A percentile compares a stretch with the other conserved stretches of the same genome.
Conservation (phyloP, 35 echinoderm and acorn worm genomes). For the Diadema setosum region DNA sequence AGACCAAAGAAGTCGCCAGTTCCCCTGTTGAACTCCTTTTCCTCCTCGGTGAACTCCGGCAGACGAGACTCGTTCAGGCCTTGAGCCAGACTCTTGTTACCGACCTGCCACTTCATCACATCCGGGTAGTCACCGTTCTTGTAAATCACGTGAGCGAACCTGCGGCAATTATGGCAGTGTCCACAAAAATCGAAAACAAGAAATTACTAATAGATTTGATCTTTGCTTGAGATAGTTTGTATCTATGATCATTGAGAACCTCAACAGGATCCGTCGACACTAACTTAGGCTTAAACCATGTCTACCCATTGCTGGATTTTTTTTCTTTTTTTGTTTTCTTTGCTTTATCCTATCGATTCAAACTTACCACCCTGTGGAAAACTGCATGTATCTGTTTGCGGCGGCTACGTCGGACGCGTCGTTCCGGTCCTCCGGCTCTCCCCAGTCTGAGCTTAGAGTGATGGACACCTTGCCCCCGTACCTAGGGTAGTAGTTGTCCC, state of each 20-base stretch:
- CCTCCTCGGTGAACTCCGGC: constrained; percentile 82
- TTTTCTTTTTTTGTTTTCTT: no score
- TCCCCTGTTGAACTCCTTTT: constrained; percentile 74
- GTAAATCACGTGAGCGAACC: constrained; percentile 93
- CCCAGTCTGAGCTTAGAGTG: constrained; percentile 83
- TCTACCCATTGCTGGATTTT: no score
- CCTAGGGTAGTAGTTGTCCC: constrained; percentile 62
- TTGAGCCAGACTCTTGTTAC: constrained; percentile 84
- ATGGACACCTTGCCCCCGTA: constrained; percentile 67
- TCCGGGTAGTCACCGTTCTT: constrained; percentile 95
- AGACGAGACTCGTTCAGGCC: constrained; percentile 67
- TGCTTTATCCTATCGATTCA: no score
- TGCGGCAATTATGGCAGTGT: neutral
- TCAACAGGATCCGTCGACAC: no score
- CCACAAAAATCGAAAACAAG: no score
- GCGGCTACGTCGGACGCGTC: constrained; percentile 63
- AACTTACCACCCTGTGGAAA: constrained; percentile 95
- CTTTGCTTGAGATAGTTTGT: no score
- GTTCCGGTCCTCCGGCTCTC: constrained; percentile 53
- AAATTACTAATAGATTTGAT: no score
- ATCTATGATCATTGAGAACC: no score
- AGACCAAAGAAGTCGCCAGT: constrained; percentile 94
- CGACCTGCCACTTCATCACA: constrained; percentile 91
- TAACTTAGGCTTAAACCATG: no score
- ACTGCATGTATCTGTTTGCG: constrained; percentile 79